Evolutionary conservation across 2,113 vertebrate species (phyloP), one percentile per base, ranked within the genome.

Genomic region (Thomomys bottae): DNA sequence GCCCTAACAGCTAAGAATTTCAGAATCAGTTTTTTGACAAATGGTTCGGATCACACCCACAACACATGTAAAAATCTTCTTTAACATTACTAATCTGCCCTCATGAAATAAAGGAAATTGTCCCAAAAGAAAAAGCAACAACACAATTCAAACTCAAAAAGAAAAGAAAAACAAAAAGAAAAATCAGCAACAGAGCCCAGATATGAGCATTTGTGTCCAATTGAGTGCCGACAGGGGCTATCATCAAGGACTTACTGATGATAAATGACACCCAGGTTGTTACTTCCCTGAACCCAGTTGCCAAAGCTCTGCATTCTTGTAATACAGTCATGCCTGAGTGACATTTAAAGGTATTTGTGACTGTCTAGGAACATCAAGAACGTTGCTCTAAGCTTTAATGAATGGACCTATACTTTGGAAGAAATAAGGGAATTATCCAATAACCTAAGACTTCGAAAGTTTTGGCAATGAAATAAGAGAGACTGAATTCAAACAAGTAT

Each of bases 1-100:
- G 73, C 91, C 63, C 23, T 42, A 28, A 32, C 54, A 57, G 73
- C 87, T 90, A 78, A 92, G 78, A 97, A 93, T 84, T 61, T 14
- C 93, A 93, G 49, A 92, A 91, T 84, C 63, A 38, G 30, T 96
- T 92, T 75, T 94, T 95, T 97, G 96, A 96, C 96, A 97, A 94
- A 92, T 96, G 91, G 90, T 90, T 93, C 95, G 88, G 88, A 94
- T 97, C 80, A 94, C 26, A 38, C 57, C 66, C 36, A 54, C 32
- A 75, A 71, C 42, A 87, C 63, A 70, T 87, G 86, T 63, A 92
- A 93, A 89, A 67, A 36, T 59, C 77, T 82, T 87, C 70, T 92
- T 90, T 87, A 78, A 80, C 64, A 85, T 91, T 66, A 88, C 54
- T 42, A 75, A 79, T 77, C 79, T 85, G 49, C 36, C 73, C 64